Base-by-base conservation (phyloP, 2,888 invertebrate species). In the Drosophila siamana region DNA sequence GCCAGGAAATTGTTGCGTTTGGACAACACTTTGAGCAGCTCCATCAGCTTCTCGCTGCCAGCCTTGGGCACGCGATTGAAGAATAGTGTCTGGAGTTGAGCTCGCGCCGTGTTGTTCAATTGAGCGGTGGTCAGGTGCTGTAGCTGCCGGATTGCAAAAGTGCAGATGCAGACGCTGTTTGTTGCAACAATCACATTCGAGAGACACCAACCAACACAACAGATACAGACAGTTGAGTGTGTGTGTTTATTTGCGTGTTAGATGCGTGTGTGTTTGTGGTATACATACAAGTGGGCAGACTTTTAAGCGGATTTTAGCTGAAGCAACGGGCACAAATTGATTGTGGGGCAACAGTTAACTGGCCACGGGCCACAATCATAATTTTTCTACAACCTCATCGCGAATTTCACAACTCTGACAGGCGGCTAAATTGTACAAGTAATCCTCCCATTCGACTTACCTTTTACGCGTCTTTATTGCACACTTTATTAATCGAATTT, bases 11-110 rank as follows among this genome's bases (percentile, higher is more conserved):
- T 92, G 89, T 95, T 95, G 59, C 92, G 92, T 74, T 93, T 91
- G 13, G 93, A 94, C 52, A 97, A 93, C 60, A 95, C 92, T 74
- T 96, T 92, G 28, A 97, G 92, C 30, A 97, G 93, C 90, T 96
- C 96, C 97, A 97, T 97, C 89, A 97, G 95, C 22, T 97, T 97
- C 92, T 97, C 97, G 55, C 97, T 97, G 72, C 97, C 97, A 36
- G 97, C 97, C 93, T 98, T 97, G 9, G 97, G 97, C 47, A 97
- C 97, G 16, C 97, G 93, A 92, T 97, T 97, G 93, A 97, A 98
- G 93, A 97, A 96, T 48, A 97, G 91, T 51, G 96, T 94, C 59
- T 97, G 95, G 52, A 94, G 94, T 66, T 91, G 78, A 6, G 91
- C 90, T 33, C 74, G 85, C 5, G 72, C 66, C 8, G 91, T 91